phyloP scores from a whole-genome alignment of 2,797 vertebrate species.

The Simalia tracyae region DNA sequence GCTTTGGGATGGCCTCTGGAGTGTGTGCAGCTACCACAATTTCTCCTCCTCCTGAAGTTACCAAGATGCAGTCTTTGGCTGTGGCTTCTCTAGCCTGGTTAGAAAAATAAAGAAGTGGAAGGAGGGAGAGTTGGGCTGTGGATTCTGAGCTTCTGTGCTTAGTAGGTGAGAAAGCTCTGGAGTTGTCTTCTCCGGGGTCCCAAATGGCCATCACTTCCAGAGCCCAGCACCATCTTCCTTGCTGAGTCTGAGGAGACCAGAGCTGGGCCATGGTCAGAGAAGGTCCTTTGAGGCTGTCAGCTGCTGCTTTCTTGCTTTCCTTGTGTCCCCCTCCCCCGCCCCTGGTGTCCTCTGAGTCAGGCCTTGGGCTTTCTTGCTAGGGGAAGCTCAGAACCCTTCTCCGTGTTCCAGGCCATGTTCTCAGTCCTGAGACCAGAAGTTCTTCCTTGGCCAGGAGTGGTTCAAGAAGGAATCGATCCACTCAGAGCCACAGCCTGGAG shows the following conservation, averaged over 20 bases:
- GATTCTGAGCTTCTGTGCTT: not conserved
- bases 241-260: fast-evolving
- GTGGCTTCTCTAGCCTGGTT: not conserved
- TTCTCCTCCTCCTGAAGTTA: not conserved
- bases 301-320: slow-evolving; percentile 69
- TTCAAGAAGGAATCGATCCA: not conserved
- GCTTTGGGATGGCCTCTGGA: not conserved
- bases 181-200: not conserved
- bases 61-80: fast-evolving
- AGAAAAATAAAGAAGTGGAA: too few species aligned
- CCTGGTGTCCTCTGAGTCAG: fast-evolving
- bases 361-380: not conserved
- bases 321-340: not conserved
- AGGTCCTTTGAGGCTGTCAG: slow-evolving; percentile 54
- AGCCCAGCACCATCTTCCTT: not conserved
- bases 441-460: not conserved
- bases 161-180: too few species aligned
- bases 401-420: fast-evolving
- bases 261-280: not conserved
- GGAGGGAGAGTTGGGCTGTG: not conserved
- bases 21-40: fast-evolving
- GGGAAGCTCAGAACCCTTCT: fast-evolving
- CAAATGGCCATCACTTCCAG: not conserved
- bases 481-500: too few species aligned
- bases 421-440: fast-evolving